Evolutionary conservation across 2,797 vertebrate genomes (phyloP).

Genomic region (Setipinna tenuifilis): DNA sequence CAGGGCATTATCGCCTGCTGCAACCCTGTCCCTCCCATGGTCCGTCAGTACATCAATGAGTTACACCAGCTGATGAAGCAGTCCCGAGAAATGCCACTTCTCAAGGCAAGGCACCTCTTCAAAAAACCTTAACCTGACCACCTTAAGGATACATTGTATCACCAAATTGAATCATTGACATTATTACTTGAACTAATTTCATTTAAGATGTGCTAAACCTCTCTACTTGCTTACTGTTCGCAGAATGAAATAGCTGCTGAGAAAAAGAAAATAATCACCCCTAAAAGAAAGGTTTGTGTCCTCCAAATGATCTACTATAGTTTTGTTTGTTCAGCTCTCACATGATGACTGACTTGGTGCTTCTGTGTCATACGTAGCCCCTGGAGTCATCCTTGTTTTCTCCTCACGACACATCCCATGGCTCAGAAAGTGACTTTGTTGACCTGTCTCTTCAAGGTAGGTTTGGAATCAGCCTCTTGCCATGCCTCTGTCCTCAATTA

Average conservation of each 20-base stretch:
- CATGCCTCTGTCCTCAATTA: too few species aligned
- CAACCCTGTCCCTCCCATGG: slow-evolving; percentile 90
- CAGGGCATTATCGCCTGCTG: slow-evolving; percentile 97
- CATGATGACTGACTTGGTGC: background rate
- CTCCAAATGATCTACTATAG: background rate
- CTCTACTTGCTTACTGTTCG: background rate
- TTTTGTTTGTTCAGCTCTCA: background rate
- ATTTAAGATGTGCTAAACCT: background rate
- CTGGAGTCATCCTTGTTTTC: slow-evolving; percentile 84
- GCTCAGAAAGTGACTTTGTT: slow-evolving; percentile 62
- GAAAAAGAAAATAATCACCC: slow-evolving; percentile 77
- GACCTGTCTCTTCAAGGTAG: slow-evolving; percentile 72
- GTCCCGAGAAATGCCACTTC: slow-evolving; percentile 90
- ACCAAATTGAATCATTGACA: too few species aligned
- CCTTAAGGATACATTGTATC: background rate
- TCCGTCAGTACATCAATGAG: slow-evolving; percentile 94
- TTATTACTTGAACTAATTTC: background rate
- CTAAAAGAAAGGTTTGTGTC: slow-evolving; percentile 80
- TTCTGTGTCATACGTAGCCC: slow-evolving; percentile 62
- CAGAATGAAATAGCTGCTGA: slow-evolving; percentile 66
- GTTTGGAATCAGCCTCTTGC: background rate
- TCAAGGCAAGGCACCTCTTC: slow-evolving; percentile 80
- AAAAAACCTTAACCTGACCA: background rate
- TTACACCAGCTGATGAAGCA: slow-evolving; percentile 88
- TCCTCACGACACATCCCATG: slow-evolving; percentile 87